A percentile compares a stretch with the other conserved stretches of the same genome.
These are phyloP conservation scores for Papilio machaon DNA, from an alignment of 1,140 invertebrate genomes.

Conservation along the genomic window DNA sequence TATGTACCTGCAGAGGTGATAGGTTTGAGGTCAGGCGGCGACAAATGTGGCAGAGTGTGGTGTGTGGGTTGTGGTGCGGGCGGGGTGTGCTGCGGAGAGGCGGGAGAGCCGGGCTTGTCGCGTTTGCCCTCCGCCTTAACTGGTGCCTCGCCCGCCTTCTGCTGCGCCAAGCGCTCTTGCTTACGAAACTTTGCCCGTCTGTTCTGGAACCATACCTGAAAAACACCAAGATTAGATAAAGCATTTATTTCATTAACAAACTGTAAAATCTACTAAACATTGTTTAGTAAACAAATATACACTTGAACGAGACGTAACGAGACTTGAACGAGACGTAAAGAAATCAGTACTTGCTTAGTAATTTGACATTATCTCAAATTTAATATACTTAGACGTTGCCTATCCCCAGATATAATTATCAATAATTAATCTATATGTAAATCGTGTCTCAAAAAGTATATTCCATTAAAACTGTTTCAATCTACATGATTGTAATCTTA, in stretches of 20 bases:
- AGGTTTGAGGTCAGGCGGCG: slow-evolving; percentile 79
- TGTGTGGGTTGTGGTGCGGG: slow-evolving; percentile 73
- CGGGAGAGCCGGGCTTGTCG: slow-evolving; percentile 68
- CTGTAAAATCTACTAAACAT: no score
- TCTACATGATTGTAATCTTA: no score
- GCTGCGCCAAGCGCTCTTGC: slow-evolving; percentile 92
- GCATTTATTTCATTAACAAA: background rate
- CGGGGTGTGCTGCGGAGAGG: slow-evolving; percentile 68
- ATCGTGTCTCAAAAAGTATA: no score
- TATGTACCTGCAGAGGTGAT: slow-evolving; percentile 75
- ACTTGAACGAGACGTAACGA: no score
- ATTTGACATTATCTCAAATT: no score
- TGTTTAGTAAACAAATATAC: no score
- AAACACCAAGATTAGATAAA: slow-evolving; percentile 46
- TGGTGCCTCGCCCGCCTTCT: slow-evolving; percentile 84
- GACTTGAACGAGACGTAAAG: no score
- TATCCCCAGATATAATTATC: no score
- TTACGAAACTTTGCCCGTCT: slow-evolving; percentile 95
- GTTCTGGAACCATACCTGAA: slow-evolving; percentile 98
- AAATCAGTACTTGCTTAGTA: no score
- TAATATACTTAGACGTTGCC: no score
- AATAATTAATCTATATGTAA: no score
- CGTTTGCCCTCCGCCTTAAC: slow-evolving; percentile 74
- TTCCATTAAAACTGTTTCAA: no score
- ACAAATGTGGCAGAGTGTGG: slow-evolving; percentile 76